Conservation (phyloP, 2,113 vertebrate genomes). For the Syngnathus typhle region DNA sequence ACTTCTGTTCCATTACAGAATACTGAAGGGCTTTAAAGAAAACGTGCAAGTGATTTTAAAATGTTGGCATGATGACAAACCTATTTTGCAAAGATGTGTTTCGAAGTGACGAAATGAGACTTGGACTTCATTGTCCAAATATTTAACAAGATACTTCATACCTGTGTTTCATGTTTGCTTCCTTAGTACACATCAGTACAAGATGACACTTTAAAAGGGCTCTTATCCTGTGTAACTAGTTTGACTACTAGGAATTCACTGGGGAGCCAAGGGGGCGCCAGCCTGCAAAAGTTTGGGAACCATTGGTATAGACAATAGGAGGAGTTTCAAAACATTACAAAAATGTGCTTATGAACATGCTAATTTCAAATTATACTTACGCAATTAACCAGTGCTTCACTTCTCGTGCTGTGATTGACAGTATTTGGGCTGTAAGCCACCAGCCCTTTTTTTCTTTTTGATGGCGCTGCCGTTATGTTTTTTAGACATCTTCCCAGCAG, state of each 20-base stretch:
- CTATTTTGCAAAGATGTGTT: background rate
- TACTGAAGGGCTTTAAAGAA: background rate
- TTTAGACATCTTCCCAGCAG: too few species aligned
- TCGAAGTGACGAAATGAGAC: background rate
- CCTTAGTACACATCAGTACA: background rate
- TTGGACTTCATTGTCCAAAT: background rate
- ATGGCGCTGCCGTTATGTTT: too few species aligned
- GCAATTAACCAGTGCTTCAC: background rate
- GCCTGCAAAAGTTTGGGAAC: too few species aligned
- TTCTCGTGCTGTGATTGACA: conserved; percentile 12
- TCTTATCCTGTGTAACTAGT: conserved; percentile 16
- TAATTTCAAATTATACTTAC: background rate
- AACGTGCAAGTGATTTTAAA: background rate
- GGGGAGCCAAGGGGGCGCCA: too few species aligned
- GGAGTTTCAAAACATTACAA: background rate
- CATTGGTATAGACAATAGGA: background rate
- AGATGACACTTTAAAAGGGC: conserved; percentile 3
- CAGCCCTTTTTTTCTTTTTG: background rate
- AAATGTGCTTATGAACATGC: background rate
- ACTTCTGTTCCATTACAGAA: background rate
- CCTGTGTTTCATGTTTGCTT: background rate
- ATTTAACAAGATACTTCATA: background rate
- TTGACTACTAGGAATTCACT: too few species aligned
- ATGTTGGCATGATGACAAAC: background rate
- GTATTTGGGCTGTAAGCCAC: background rate